Percentiles rank a stretch among this genome's conserved stretches.
Conservation (phyloP, 2,888 invertebrate species). For the Drosophila flavopinicola region DNA sequence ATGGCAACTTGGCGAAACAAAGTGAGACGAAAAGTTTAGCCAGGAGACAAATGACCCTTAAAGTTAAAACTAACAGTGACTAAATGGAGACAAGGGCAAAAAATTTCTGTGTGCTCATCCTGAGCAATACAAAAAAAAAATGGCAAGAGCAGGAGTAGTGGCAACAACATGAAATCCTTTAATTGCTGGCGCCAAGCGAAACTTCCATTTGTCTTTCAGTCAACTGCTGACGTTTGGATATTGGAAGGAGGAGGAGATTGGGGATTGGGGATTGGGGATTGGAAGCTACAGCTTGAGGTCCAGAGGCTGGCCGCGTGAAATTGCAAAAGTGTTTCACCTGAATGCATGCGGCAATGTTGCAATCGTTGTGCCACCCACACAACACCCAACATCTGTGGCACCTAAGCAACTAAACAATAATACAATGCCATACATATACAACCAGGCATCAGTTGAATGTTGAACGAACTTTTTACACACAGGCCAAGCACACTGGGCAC, state of each 20-base stretch:
- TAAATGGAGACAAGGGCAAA: conserved; percentile 66
- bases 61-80: conserved; percentile 75
- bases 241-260: neutral
- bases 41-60: conserved; percentile 80
- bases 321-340: conserved; percentile 81
- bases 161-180: conserved; percentile 76
- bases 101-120: conserved; percentile 35
- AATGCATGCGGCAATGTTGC: conserved; percentile 61
- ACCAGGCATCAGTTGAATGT: conserved; percentile 3
- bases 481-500: conserved; percentile 8
- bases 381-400: conserved; percentile 32
- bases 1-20: conserved; percentile 72
- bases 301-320: conserved; percentile 72
- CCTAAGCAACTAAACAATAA: conserved; percentile 48
- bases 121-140: conserved; percentile 3
- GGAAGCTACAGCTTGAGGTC: conserved; percentile 13
- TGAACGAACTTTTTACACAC: conserved; percentile 10
- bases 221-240: conserved; percentile 53
- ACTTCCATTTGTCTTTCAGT: conserved; percentile 78
- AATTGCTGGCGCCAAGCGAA: conserved; percentile 79
- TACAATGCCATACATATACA: conserved; percentile 38
- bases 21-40: conserved; percentile 69
- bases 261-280: too few species aligned
- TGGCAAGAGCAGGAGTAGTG: conserved; percentile 21
- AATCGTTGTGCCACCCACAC: conserved; percentile 34